phyloP scores from a whole-genome alignment of 64 coral and sea anemone genomes.

The Catalaphyllia jardinei region DNA sequence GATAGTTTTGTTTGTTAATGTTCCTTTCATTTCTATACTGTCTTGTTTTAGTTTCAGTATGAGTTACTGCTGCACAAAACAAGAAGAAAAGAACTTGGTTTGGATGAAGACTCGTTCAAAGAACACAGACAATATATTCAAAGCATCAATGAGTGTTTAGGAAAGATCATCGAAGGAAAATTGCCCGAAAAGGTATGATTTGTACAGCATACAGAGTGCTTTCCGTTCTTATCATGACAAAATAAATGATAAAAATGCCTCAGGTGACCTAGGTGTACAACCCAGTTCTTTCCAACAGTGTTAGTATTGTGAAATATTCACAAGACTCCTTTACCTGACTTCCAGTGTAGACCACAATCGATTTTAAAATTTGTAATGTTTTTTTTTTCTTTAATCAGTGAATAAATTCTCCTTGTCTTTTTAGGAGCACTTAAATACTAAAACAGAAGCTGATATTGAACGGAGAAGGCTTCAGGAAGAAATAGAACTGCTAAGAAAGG shows the following conservation, averaged over 20 bases:
- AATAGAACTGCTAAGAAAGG: constrained; percentile 33
- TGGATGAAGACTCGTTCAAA: constrained; percentile 64
- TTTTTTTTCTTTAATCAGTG: too few species aligned
- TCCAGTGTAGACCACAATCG: too few species aligned
- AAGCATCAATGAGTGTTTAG: constrained; percentile 62
- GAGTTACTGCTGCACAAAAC: constrained; percentile 87
- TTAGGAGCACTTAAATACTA: not conserved
- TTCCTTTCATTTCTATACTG: not conserved
- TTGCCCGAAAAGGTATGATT: constrained; percentile 18
- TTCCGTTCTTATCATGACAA: not conserved
- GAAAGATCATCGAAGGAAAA: constrained; percentile 46
- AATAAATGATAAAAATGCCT: too few species aligned
- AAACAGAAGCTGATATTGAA: constrained; percentile 3
- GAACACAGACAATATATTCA: constrained; percentile 71
- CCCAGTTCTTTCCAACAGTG: too few species aligned
- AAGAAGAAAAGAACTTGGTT: constrained; percentile 74
- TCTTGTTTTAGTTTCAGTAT: constrained; percentile 78
- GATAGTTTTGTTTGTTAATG: not conserved
- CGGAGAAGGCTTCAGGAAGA: constrained; percentile 4
- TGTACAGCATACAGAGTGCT: not conserved
- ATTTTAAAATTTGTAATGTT: too few species aligned
- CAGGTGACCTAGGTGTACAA: too few species aligned
- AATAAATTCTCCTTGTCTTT: not conserved
- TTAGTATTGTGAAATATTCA: too few species aligned
- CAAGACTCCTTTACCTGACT: too few species aligned